Evolutionary conservation across 2,113 vertebrate species (phyloP).

Genomic region (Etia nguti): DNA sequence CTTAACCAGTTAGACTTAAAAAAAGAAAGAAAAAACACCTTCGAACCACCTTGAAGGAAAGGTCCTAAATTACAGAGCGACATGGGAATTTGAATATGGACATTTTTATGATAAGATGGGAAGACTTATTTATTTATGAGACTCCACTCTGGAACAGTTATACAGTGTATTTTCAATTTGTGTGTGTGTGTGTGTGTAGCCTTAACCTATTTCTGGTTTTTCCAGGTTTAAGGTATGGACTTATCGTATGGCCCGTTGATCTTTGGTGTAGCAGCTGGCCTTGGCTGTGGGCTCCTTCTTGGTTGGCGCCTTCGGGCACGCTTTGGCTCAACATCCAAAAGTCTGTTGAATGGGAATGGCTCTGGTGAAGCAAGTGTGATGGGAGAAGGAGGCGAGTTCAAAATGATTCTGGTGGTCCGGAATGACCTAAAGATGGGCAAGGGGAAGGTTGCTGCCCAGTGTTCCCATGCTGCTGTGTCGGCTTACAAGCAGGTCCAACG

Average conservation of each 20-base stretch:
- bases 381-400: constrained; percentile 88
- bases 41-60: background rate
- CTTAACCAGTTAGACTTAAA: rapidly evolving
- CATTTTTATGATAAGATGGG: background rate
- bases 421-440: constrained; percentile 96
- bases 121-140: background rate
- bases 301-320: constrained; percentile 83
- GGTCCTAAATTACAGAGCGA: too few species aligned
- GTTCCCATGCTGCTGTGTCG: constrained; percentile 89
- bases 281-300: constrained; percentile 82
- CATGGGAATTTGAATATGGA: background rate
- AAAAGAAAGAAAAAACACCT: background rate
- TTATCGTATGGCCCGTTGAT: constrained; percentile 55
- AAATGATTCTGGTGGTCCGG: constrained; percentile 90
- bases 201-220: background rate
- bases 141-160: background rate
- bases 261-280: constrained; percentile 73
- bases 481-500: constrained; percentile 87
- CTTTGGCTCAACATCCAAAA: constrained; percentile 1
- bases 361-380: constrained; percentile 69
- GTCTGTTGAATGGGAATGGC: background rate
- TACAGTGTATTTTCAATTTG: background rate
- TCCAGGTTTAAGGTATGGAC: constrained; percentile 74
- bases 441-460: constrained; percentile 93
- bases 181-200: background rate